Evolutionary conservation across 1,140 invertebrate genomes (phyloP).

Genomic region (Caerostris extrusa): DNA sequence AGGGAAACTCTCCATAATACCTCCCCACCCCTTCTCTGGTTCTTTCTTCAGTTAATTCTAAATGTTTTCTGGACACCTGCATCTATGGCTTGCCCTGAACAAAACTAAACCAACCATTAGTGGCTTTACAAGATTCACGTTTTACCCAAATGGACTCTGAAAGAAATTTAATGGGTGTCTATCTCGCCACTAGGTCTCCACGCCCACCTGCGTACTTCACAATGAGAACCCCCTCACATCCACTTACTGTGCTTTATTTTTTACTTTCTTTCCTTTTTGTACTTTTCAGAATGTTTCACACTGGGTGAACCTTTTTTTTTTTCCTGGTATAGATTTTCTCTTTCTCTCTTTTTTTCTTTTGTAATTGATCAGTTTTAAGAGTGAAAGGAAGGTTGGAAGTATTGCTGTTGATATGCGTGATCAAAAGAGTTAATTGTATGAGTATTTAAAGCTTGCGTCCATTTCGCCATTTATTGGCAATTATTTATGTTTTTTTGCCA

Average conservation of each 20-base stretch:
- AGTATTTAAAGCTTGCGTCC: constrained; percentile 32
- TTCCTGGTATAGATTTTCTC: background rate
- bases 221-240: constrained; percentile 37
- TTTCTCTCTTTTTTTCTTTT: background rate
- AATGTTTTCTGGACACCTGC: constrained; percentile 70
- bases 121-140: constrained; percentile 76
- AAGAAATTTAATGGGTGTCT: constrained; percentile 73
- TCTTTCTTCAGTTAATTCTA: constrained; percentile 51
- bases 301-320: constrained; percentile 18
- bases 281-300: constrained; percentile 18
- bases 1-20: constrained; percentile 40
- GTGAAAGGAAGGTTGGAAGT: background rate
- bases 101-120: constrained; percentile 72
- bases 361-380: constrained; percentile 53
- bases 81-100: constrained; percentile 59
- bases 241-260: constrained; percentile 13
- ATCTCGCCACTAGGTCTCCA: background rate
- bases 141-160: constrained; percentile 75
- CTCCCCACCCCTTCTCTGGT: background rate
- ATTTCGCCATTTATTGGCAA: background rate
- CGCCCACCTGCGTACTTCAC: constrained; percentile 59
- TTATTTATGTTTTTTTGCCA: background rate
- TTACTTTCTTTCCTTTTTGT: background rate
- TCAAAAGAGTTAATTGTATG: background rate
- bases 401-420: background rate